Percentiles rank a stretch among this genome's conserved stretches.
Evolutionary conservation across 2,888 invertebrate species (phyloP).

Genomic region (Teleiodes luculella): DNA sequence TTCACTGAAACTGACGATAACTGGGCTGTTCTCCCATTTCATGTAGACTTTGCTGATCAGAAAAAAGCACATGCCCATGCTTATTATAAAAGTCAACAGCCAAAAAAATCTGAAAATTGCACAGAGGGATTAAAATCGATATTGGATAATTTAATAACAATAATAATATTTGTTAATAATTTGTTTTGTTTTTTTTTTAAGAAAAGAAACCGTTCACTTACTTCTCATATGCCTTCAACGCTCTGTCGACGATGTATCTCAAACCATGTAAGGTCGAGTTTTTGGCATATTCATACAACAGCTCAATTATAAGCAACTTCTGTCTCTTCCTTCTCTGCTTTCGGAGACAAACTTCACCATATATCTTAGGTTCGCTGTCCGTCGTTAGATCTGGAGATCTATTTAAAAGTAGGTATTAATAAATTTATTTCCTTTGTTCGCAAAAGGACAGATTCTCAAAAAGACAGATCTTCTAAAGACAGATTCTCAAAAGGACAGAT

Average conservation of each 20-base stretch:
- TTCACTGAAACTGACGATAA: conserved; percentile 48
- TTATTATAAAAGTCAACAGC: conserved; percentile 38
- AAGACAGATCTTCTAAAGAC: no score
- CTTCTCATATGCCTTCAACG: conserved; percentile 37
- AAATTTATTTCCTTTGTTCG: no score
- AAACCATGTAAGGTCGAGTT: conserved; percentile 46
- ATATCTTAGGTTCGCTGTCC: conserved; percentile 16
- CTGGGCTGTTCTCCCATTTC: conserved; percentile 47
- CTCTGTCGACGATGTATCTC: conserved; percentile 36
- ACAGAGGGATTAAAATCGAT: neutral
- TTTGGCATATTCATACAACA: conserved; percentile 39
- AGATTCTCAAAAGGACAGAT: no score
- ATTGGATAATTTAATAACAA: neutral
- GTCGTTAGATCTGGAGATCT: neutral
- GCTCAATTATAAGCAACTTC: conserved; percentile 31
- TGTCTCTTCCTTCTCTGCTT: conserved; percentile 38
- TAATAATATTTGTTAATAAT: neutral
- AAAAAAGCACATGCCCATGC: conserved; percentile 34
- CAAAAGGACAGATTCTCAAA: no score
- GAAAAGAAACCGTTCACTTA: conserved; percentile 18
- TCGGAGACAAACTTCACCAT: conserved; percentile 33
- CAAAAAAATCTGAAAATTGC: conserved; percentile 40
- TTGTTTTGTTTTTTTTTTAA: no score
- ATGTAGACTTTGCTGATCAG: conserved; percentile 40
- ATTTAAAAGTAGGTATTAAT: no score